Percentiles rank a stretch among this genome's conserved stretches.
Conservation (phyloP, 2,888 invertebrate species). For the Serrognathus titanus region DNA sequence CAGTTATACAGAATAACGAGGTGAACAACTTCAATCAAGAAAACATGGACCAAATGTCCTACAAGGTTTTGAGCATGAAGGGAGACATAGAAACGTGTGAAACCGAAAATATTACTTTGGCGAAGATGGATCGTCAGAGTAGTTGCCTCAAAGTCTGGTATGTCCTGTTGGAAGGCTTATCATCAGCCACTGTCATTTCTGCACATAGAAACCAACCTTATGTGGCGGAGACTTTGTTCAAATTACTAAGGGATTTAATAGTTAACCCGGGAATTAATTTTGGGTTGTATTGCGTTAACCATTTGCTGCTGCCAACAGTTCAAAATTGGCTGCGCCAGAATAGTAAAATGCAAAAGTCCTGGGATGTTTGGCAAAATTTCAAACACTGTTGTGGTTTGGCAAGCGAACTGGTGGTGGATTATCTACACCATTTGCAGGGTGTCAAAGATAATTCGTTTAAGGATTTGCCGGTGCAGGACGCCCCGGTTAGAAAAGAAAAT, state of each 20-base stretch:
- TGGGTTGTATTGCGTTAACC: constrained; percentile 89
- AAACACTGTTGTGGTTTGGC: constrained; percentile 93
- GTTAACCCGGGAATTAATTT: constrained; percentile 84
- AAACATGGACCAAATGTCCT: constrained; percentile 63
- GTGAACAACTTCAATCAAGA: constrained; percentile 58
- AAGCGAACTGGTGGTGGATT: constrained; percentile 86
- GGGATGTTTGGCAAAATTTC: constrained; percentile 84
- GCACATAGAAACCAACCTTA: constrained; percentile 75
- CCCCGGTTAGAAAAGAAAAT: constrained; percentile 39
- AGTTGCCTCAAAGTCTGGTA: constrained; percentile 90
- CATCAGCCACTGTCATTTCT: constrained; percentile 77
- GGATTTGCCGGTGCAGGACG: constrained; percentile 21
- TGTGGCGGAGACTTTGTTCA: constrained; percentile 83
- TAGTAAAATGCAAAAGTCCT: constrained; percentile 60
- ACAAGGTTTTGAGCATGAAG: constrained; percentile 58
- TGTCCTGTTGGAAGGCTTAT: constrained; percentile 80
- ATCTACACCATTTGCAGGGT: constrained; percentile 72
- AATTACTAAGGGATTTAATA: constrained; percentile 72
- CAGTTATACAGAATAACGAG: constrained; percentile 71
- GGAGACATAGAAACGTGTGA: constrained; percentile 44
- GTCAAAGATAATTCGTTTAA: constrained; percentile 38
- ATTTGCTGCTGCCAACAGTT: constrained; percentile 84
- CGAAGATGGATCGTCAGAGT: constrained; percentile 72
- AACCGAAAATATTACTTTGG: constrained; percentile 55
- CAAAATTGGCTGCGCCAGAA: constrained; percentile 86